These are phyloP conservation scores for Columba janthina DNA, from an alignment of 2,113 vertebrate genomes.

Conservation along the genomic window DNA sequence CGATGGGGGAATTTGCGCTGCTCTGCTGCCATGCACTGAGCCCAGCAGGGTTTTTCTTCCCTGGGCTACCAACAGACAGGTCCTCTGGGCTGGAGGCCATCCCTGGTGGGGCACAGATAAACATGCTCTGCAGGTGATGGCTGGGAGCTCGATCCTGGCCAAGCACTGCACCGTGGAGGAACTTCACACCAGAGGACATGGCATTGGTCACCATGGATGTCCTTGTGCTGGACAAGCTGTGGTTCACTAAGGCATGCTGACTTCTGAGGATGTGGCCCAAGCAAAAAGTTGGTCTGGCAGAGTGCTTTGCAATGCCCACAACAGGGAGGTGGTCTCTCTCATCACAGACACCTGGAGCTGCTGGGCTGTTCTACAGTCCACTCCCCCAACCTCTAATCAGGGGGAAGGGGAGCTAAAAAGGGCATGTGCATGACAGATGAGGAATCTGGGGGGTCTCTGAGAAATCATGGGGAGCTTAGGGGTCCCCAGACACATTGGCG, in stretches of 20 bases:
- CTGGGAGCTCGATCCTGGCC: not conserved
- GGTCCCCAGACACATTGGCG: rapidly evolving
- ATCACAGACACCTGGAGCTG: not conserved
- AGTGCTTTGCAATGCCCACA: not conserved
- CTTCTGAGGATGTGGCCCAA: not conserved
- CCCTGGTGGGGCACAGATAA: not conserved
- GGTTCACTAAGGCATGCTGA: not conserved
- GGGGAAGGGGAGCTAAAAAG: not conserved
- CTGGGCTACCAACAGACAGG: not conserved
- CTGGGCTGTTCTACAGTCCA: not conserved
- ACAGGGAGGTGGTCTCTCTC: not conserved
- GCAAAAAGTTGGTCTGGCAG: not conserved
- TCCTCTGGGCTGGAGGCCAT: not conserved
- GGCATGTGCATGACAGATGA: not conserved
- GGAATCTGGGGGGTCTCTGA: not conserved
- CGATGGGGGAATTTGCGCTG: not conserved
- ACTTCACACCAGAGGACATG: not conserved
- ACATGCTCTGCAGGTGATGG: not conserved
- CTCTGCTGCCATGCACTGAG: not conserved
- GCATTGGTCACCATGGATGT: not conserved
- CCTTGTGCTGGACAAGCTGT: not conserved
- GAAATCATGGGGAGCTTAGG: rapidly evolving
- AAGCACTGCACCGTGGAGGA: not conserved
- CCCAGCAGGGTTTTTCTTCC: not conserved
- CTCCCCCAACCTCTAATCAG: no score